These are phyloP conservation scores for Zaprionus tsacasi DNA, from an alignment of 1,140 invertebrate genomes.

Conservation along the genomic window DNA sequence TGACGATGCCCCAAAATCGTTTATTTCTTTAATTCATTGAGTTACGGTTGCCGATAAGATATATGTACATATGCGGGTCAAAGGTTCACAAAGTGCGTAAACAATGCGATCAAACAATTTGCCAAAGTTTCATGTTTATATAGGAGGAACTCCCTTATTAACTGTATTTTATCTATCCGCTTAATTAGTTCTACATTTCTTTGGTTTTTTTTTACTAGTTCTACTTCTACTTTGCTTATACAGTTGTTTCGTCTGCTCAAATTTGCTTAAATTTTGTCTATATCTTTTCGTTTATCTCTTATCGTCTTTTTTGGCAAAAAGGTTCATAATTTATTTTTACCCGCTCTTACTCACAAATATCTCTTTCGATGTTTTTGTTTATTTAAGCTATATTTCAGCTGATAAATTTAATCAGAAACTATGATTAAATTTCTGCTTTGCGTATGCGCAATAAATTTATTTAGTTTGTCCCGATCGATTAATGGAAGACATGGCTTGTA, in stretches of 20 bases:
- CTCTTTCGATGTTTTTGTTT: background rate
- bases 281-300: background rate
- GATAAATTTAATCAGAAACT: slow-evolving; percentile 26
- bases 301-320: background rate
- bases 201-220: background rate
- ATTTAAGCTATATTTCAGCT: slow-evolving; percentile 6
- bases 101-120: background rate
- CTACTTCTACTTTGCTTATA: background rate
- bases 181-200: background rate
- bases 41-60: background rate
- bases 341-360: slow-evolving; percentile 4
- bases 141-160: background rate
- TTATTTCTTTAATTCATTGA: background rate
- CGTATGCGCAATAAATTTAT: slow-evolving; percentile 30
- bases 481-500: background rate
- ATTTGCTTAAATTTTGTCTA: background rate
- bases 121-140: slow-evolving; percentile 3
- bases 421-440: slow-evolving; percentile 8
- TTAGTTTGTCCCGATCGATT: slow-evolving; percentile 3
- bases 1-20: slow-evolving; percentile 30
- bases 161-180: background rate
- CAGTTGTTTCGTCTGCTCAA: background rate
- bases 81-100: background rate
- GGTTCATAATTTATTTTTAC: slow-evolving; percentile 10
- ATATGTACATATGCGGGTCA: background rate